Base-by-base conservation (phyloP, 2,113 vertebrate species). In the Sigmodon hispidus region DNA sequence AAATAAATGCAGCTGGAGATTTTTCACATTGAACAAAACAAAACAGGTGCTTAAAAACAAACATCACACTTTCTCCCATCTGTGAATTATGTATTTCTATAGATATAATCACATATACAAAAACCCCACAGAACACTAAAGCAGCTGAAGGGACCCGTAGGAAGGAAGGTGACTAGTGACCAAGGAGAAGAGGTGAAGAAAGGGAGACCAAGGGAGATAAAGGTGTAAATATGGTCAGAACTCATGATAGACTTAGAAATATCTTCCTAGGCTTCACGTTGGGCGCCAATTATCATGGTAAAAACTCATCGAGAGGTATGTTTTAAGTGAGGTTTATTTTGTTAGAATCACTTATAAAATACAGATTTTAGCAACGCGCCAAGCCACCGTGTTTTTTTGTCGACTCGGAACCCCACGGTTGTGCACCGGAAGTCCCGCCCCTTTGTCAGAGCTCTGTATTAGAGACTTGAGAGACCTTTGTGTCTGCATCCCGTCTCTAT, bases 151-250 rank as follows among this genome's bases (percentile, higher is more conserved):
- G 10, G 31, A 52, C 13, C 43, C 69, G 43, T 12, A 15, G 34
- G 5, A 69, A 65, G 40, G 16, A 12, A n/a, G 31, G 63, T 24
- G 6, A 87, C 13, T 36, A 13, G 11, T 24, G 10, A 21, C 10
- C n/a, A 50, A 67, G 5, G 6, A 3, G 17, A 48, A 48, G 21
- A 45, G 34, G 11, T 8, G 6, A 1, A 7, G 6, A 1, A 55
- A 36, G 65, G 3, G 7, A 61, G 15, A 17, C 9, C 43, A 48
- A 5, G 1, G 43, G 21, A 8, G 1, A 45, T 12, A 63, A 7
- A 52, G 36, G 10, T 22, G 21, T 10, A 13, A 70, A n/a, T 70
- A 52, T n/a, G 3, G 21, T n/a, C 7, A 26, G 70, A 26, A 52
- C 52, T 15, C 31, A 87, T 10, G 7, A 52, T 50, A 26, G 26